Conservation (phyloP, 2,113 vertebrate genomes). For the Paramisgurnus dabryanus region DNA sequence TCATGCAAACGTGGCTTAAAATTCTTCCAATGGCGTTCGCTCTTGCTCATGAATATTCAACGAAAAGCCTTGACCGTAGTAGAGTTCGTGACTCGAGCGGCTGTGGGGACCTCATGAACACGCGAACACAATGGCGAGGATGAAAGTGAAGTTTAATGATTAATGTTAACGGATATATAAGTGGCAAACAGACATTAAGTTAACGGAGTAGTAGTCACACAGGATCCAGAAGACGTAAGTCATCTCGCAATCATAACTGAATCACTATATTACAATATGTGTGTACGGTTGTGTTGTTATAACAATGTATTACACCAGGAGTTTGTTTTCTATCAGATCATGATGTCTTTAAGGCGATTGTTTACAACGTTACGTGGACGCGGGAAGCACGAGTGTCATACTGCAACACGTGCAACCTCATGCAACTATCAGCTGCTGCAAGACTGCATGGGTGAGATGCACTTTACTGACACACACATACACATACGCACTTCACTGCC, state of each 20-base stretch:
- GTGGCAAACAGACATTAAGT: too few relatives aligned
- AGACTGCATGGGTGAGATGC: slow-evolving; percentile 68
- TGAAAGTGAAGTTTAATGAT: slow-evolving; percentile 19
- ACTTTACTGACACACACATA: too few relatives aligned
- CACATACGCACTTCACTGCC: too few relatives aligned
- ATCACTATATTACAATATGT: too few relatives aligned
- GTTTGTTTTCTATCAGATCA: slow-evolving; percentile 32
- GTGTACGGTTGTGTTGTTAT: too few relatives aligned
- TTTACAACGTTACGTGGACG: slow-evolving; percentile 30
- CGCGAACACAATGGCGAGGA: neutral
- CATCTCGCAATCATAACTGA: too few relatives aligned
- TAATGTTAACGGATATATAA: neutral
- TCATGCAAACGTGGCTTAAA: neutral
- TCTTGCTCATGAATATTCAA: slow-evolving; percentile 14
- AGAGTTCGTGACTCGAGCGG: neutral
- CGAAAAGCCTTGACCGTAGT: neutral
- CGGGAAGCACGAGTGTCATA: slow-evolving; percentile 19
- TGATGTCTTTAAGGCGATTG: slow-evolving; percentile 49
- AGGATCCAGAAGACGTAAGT: too few relatives aligned
- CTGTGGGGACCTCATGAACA: neutral
- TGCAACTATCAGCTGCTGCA: slow-evolving; percentile 50
- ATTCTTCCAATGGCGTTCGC: neutral
- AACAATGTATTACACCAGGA: too few relatives aligned
- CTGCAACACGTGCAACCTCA: slow-evolving; percentile 17
- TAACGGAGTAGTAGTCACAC: too few relatives aligned